Base-by-base conservation (phyloP, 1,140 invertebrate species). In the Polypedilum vanderplanki region DNA sequence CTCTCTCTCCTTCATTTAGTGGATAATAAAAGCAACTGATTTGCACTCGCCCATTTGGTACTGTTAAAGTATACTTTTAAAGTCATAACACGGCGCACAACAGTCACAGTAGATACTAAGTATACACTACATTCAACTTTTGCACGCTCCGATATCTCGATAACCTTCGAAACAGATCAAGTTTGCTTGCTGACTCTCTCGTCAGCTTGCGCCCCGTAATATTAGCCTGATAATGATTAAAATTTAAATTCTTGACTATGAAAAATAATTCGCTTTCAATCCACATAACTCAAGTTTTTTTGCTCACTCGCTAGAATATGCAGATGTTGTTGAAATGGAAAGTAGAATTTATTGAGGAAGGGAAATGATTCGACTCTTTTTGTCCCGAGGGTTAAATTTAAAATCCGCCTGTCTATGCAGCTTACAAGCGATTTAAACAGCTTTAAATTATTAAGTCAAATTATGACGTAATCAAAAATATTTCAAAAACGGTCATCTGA, bases 141-240 rank as follows among this genome's bases (percentile, higher is more conserved):
- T 57, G 12, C 46, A 57, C 46, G 10, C 46, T 57, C 10, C 46
- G 20, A 70, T 70, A 70, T 70, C 65, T 70, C 18, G 65, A 70
- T 70, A 70, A 20, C 65, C 65, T 70, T 70, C 65, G 18, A 18
- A 20, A 18, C 65, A 10, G 20, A 70, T 70, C 65, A 70, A 22
- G 65, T 70, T 70, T 70, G 65, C 46, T 57, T 8, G 24, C 24
- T 33, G 24, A 33, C 46, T 57, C 41, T 46, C 10, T 57, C 46
- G 12, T n/a, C n/a, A 12, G 12, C 46, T 8, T 46, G 12, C 10
- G 10, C 46, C 46, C 10, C 46, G 46, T 15, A 57, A 57, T 57
- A n/a, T 15, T 33, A 33, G 46, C 12, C 46, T 57, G 46, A 57
- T 57, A 57, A 57, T 57, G 46, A 57, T 57, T 57, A 57, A 57